Conservation (phyloP, 2,888 invertebrate species). For the Hirtodrosophila trivittata region DNA sequence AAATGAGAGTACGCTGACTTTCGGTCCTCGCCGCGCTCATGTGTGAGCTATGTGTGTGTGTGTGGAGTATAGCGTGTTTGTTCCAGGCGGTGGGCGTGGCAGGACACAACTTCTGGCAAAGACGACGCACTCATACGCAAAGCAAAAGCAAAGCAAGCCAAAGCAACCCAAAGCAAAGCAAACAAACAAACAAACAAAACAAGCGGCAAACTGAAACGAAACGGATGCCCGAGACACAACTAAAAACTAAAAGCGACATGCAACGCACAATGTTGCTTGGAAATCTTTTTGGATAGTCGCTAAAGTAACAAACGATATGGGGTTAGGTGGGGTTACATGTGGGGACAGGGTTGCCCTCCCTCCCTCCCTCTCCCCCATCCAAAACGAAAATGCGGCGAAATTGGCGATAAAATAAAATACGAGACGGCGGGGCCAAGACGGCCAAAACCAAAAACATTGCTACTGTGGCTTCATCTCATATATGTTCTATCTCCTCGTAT, state of each 20-base stretch:
- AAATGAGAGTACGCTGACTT: constrained; percentile 76
- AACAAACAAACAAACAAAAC: constrained; percentile 51
- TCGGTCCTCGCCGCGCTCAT: constrained; percentile 39
- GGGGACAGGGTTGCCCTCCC: neutral
- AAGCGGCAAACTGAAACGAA: constrained; percentile 49
- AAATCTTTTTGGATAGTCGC: constrained; percentile 49
- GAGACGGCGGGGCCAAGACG: constrained; percentile 56
- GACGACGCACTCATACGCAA: constrained; percentile 73
- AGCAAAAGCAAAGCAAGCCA: constrained; percentile 45
- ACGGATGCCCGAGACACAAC: constrained; percentile 73
- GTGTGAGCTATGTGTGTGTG: constrained; percentile 22
- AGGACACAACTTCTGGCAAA: constrained; percentile 55
- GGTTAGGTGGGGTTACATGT: constrained; percentile 18
- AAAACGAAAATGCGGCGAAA: constrained; percentile 60
- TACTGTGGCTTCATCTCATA: constrained; percentile 30
- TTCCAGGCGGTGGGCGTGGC: constrained; percentile 52
- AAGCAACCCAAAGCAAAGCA: constrained; percentile 44
- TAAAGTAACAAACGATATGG: constrained; percentile 35
- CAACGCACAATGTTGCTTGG: constrained; percentile 40
- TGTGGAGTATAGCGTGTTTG: constrained; percentile 13
- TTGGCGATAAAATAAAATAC: constrained; percentile 78
- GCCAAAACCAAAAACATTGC: constrained; percentile 48
- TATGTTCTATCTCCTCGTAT: constrained; percentile 26
- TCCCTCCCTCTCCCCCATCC: neutral
- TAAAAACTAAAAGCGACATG: constrained; percentile 73